Conservation (phyloP, 2,113 vertebrate genomes). For the Mola mola region DNA sequence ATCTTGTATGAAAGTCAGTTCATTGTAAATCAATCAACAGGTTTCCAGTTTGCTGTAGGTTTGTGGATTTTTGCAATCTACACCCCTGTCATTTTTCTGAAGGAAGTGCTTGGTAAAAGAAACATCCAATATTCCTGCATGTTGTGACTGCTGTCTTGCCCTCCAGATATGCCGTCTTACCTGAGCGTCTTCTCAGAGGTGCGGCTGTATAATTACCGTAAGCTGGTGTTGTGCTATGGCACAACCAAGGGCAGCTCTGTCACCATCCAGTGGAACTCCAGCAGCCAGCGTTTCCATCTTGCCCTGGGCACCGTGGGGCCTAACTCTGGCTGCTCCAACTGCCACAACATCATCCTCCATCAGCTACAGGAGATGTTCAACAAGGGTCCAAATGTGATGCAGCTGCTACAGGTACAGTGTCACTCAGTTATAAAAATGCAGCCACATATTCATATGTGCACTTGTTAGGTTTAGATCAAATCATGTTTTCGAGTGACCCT, state of each 20-base stretch:
- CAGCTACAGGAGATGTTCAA: slow-evolving; percentile 99
- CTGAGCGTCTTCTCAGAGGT: slow-evolving; percentile 95
- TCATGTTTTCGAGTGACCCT: no score
- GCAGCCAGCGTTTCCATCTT: slow-evolving; percentile 93
- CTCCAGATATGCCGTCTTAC: slow-evolving; percentile 91
- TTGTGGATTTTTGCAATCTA: no score
- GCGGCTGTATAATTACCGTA: slow-evolving; percentile 96
- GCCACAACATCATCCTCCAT: slow-evolving; percentile 99
- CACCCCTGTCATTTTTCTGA: no score
- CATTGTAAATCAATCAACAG: not conserved
- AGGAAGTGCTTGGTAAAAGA: no score
- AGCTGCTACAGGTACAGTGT: slow-evolving; percentile 89
- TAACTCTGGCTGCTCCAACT: slow-evolving; percentile 99
- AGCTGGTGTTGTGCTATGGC: slow-evolving; percentile 97
- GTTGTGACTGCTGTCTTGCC: slow-evolving; percentile 24
- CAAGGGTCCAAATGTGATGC: slow-evolving; percentile 94
- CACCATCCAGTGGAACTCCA: slow-evolving; percentile 97
- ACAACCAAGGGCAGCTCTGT: slow-evolving; percentile 97
- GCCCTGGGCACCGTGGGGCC: slow-evolving; percentile 96
- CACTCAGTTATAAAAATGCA: not conserved
- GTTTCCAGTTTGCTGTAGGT: no score
- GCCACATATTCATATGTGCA: not conserved
- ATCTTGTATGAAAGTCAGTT: not conserved
- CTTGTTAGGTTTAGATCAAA: no score
- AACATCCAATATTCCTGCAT: not conserved